phyloP scores from a whole-genome alignment of 2,113 vertebrate species.

The Notothenia rossii region DNA sequence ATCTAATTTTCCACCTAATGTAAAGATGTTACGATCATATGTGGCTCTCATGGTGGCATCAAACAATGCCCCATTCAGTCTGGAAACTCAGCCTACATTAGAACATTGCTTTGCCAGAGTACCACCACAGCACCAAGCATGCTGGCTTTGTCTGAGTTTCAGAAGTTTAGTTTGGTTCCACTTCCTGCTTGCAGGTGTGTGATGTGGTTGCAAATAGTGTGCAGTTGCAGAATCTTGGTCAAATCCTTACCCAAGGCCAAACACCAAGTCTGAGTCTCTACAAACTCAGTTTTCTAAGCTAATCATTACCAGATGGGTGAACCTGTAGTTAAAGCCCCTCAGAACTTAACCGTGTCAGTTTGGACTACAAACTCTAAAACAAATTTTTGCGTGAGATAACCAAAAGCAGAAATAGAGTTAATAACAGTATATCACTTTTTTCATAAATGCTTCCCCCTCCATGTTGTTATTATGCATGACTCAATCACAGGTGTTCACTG shows the following conservation, averaged over 20 bases:
- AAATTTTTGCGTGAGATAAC: not conserved
- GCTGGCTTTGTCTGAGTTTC: not conserved
- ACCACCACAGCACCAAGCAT: not conserved
- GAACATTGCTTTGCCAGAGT: no score
- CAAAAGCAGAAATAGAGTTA: not conserved
- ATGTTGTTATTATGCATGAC: not conserved
- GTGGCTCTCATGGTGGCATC: no score
- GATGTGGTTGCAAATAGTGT: conserved; percentile 5
- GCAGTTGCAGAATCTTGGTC: conserved; percentile 37
- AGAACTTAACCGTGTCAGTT: not conserved
- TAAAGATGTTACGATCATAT: not conserved
- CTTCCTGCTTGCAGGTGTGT: conserved; percentile 52
- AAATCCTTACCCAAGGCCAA: not conserved
- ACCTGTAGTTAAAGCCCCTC: not conserved
- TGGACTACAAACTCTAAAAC: not conserved
- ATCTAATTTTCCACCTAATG: not conserved
- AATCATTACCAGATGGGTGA: conserved; percentile 29
- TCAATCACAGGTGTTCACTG: not conserved
- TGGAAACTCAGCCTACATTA: no score
- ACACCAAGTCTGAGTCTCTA: not conserved
- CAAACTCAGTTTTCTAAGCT: not conserved
- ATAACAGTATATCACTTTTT: not conserved
- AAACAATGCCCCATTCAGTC: not conserved
- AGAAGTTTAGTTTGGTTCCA: conserved; percentile 6
- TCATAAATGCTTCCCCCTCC: rapidly evolving